Percentiles rank a stretch among this genome's conserved stretches.
Conservation (phyloP, 2,113 vertebrate genomes). For the Lepus americanus region DNA sequence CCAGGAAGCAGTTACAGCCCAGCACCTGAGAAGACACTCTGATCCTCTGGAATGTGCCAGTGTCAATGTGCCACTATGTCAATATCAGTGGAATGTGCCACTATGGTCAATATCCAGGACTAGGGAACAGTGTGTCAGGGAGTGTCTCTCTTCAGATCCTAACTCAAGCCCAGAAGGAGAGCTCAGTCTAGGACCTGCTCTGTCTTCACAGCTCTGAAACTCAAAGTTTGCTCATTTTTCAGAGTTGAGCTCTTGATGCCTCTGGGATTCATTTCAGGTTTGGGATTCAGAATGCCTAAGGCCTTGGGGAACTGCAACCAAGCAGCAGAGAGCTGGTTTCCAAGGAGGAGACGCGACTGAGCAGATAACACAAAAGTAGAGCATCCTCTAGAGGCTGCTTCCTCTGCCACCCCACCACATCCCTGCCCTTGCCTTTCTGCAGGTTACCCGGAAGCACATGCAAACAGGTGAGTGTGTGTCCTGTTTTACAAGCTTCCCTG, state of each 20-base stretch:
- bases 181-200: not conserved
- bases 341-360: constrained; percentile 50
- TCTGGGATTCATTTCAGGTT: constrained; percentile 54
- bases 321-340: constrained; percentile 75
- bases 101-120: not conserved
- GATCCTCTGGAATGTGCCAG: not conserved
- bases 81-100: constrained; percentile 33
- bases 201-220: not conserved
- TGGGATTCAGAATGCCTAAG: constrained; percentile 7
- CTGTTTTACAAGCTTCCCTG: constrained; percentile 56
- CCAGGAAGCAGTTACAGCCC: not conserved
- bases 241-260: constrained; percentile 26
- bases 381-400: constrained; percentile 44
- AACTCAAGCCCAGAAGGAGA: not conserved
- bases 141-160: not conserved
- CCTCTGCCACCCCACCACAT: not conserved
- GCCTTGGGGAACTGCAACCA: constrained; percentile 71
- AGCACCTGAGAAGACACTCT: not conserved
- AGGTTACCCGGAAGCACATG: not conserved
- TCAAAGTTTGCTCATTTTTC: constrained; percentile 70
- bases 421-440: not conserved
- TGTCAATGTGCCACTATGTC: not conserved
- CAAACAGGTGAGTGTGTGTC: not conserved
- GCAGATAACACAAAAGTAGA: not conserved
- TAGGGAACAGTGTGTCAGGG: not conserved